phyloP scores from a whole-genome alignment of 1,140 invertebrate species.

The Cydia fagiglandana region DNA sequence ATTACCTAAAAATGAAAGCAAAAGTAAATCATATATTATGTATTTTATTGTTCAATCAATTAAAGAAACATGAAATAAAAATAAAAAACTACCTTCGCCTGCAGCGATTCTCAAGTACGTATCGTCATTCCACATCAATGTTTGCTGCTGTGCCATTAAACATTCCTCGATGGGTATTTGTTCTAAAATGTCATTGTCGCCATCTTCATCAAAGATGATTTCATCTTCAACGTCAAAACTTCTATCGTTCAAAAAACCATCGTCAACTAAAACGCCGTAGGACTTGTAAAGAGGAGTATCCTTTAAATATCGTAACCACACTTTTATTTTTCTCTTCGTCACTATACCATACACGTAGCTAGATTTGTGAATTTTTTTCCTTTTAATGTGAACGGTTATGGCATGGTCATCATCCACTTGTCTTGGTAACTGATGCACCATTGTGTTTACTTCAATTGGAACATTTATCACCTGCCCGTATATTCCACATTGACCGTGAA shows the following conservation, averaged over 20 bases:
- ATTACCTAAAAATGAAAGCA: background rate
- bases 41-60: no score
- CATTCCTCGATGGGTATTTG: conserved; percentile 33
- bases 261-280: conserved; percentile 34
- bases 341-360: conserved; percentile 35
- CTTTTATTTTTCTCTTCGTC: conserved; percentile 35
- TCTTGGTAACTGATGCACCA: conserved; percentile 62
- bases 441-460: conserved; percentile 55
- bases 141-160: conserved; percentile 36
- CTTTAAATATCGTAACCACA: conserved; percentile 35
- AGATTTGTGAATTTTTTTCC: conserved; percentile 37
- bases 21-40: no score
- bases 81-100: conserved; percentile 27
- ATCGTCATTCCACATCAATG: conserved; percentile 41
- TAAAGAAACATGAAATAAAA: no score
- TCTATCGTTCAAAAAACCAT: conserved; percentile 34
- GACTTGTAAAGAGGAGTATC: conserved; percentile 25
- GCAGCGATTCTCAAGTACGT: conserved; percentile 42
- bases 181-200: background rate
- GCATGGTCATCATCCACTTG: conserved; percentile 55
- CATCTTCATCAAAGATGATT: background rate
- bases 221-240: conserved; percentile 29
- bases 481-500: conserved; percentile 55
- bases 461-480: conserved; percentile 66
- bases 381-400: conserved; percentile 50